Base-by-base conservation (phyloP, 2,113 vertebrate genomes). In the Perca flavescens region DNA sequence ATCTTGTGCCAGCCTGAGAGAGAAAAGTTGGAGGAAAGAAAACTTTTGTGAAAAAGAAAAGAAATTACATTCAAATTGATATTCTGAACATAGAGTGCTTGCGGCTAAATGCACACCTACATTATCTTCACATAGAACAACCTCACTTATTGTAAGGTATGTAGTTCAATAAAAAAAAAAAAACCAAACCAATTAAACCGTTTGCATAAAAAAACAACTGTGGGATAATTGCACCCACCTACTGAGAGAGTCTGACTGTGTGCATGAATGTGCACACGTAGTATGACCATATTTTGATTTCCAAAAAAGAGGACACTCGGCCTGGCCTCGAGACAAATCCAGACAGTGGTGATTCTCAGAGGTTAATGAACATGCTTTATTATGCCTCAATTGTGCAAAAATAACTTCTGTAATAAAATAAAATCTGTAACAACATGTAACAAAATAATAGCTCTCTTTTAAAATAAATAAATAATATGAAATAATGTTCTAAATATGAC, bases 1-100 rank as follows among this genome's bases (percentile, higher is more conserved):
- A 0, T 99, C 98, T 61, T 89, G 91, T 13, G 94, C 82, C 71
- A 96, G 84, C 88, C 98, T 99, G 91, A 0, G 3, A 46, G 77
- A 89, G 25, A 14, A 67, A 66, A 73, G 60, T 62, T 72, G 40
- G 16, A 77, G 13, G 21, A 65, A 19, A 28, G 8, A 61, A 64
- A 60, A n/a, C 12, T 52, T 69, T n/a, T 50, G 19, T 19, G 2
- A 53, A 28, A 31, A 40, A 31, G 1, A 17, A 46, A 49, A 36
- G 7, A 19, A 3, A 19, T 40, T 3, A 7, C 6, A 40, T 74
- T 69, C 11, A 60, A 53, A 34, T 61, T n/a, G 17, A 52, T 49
- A 63, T 19, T 60, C 22, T 34, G 17, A 53, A 43, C 15, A 54
- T 25, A n/a, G 62, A 50, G 36, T 16, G 61, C 58, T 49, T 34